phyloP scores from a whole-genome alignment of 2,113 vertebrate genomes.

The western clawed frog (Xenopus tropicalis) region DNA sequence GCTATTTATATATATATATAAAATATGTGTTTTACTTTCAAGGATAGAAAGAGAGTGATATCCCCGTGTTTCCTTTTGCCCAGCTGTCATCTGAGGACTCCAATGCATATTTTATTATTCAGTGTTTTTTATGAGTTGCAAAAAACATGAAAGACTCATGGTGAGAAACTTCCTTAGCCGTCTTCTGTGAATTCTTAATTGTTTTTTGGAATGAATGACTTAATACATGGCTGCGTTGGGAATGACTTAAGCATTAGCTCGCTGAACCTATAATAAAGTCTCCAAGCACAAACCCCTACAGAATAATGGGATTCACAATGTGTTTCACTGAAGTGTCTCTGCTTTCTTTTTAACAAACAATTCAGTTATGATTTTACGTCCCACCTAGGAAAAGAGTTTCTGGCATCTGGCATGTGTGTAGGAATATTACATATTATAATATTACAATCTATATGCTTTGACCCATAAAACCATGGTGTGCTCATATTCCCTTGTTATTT shows the following conservation, averaged over 20 bases:
- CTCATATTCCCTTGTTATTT: no score
- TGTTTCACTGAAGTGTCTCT: not conserved
- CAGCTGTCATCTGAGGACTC: constrained; percentile 24
- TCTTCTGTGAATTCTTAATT: constrained; percentile 36
- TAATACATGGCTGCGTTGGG: constrained; percentile 22
- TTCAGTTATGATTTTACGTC: no score
- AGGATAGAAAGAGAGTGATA: not conserved
- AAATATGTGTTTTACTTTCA: constrained; percentile 21
- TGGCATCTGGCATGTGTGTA: no score
- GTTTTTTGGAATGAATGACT: constrained; percentile 1
- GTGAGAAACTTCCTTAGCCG: constrained; percentile 23
- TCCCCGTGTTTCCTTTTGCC: constrained; percentile 13
- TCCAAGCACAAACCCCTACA: not conserved
- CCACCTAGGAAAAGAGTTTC: no score
- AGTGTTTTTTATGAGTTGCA: constrained; percentile 37
- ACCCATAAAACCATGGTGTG: no score
- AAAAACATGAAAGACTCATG: constrained; percentile 30
- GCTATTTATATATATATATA: constrained; percentile 20
- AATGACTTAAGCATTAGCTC: not conserved
- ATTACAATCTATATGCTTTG: no score
- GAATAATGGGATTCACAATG: not conserved
- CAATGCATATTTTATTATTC: constrained; percentile 34
- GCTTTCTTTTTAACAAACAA: no score
- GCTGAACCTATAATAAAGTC: not conserved
- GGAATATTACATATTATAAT: no score